Evolutionary conservation across 1,140 invertebrate genomes (phyloP).

Genomic region (Lepidurus arcticus): DNA sequence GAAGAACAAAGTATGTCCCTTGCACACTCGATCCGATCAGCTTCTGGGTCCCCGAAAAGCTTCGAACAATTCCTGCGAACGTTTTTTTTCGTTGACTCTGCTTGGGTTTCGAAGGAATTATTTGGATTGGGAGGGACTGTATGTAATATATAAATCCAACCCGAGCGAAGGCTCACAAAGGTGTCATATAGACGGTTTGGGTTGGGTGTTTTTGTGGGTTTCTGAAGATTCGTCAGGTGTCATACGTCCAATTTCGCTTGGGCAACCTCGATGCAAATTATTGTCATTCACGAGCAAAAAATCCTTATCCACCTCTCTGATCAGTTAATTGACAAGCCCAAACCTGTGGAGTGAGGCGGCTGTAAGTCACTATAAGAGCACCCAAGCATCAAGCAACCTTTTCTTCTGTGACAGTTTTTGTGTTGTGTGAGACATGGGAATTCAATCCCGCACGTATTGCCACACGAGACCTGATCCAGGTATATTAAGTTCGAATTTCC

Average conservation of each 20-base stretch:
- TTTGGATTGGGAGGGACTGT: not conserved
- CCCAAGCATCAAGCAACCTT: not conserved
- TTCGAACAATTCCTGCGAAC: too few relatives aligned
- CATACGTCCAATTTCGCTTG: not conserved
- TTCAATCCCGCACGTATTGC: not conserved
- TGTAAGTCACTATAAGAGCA: not conserved
- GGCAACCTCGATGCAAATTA: constrained; percentile 1
- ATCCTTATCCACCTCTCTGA: not conserved
- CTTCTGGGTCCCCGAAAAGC: too few relatives aligned
- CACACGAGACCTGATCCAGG: constrained; percentile 5
- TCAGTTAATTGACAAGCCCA: constrained; percentile 4
- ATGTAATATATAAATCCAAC: not conserved
- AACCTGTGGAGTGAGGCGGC: not conserved
- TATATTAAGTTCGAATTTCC: not conserved
- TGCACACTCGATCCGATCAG: too few relatives aligned
- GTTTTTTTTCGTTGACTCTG: not conserved
- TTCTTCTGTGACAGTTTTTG: constrained; percentile 2
- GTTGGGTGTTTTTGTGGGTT: too few relatives aligned
- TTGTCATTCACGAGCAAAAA: not conserved
- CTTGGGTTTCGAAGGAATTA: not conserved
- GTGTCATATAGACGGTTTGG: not conserved
- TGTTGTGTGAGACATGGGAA: not conserved
- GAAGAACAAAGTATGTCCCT: not conserved
- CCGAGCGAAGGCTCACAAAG: not conserved
- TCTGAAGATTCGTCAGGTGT: not conserved